phyloP scores from a whole-genome alignment of 2,888 invertebrate species.

The Agrenia bidenticulata region DNA sequence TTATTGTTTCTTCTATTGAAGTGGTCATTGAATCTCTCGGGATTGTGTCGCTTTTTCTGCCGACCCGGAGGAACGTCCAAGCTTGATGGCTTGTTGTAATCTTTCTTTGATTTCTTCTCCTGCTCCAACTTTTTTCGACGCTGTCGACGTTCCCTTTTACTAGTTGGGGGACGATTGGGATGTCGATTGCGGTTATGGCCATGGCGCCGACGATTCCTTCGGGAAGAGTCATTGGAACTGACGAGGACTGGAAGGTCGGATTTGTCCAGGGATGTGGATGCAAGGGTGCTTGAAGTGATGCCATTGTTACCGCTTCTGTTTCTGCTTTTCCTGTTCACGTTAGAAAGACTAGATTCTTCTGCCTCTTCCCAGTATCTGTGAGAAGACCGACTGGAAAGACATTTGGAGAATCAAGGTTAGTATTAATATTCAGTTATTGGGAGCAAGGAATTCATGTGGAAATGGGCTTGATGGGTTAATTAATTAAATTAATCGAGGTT shows the following conservation, averaged over 20 bases:
- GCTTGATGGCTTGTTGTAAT: not conserved
- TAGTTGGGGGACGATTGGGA: conserved; percentile 15
- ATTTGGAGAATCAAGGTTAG: too few species aligned
- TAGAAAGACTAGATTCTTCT: conserved; percentile 43
- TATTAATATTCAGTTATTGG: too few species aligned
- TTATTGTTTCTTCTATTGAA: conserved; percentile 7
- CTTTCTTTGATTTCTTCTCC: conserved; percentile 12
- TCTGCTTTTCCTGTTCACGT: conserved; percentile 22
- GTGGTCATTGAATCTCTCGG: not conserved
- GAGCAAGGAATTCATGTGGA: too few species aligned
- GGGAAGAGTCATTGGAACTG: conserved; percentile 39
- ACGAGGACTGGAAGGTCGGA: conserved; percentile 8
- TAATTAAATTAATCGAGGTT: not conserved
- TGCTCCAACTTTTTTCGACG: conserved; percentile 40
- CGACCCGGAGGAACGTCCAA: not conserved
- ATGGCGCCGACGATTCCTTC: conserved; percentile 41
- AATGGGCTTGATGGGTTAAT: too few species aligned
- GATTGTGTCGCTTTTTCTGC: not conserved
- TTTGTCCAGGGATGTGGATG: conserved; percentile 1
- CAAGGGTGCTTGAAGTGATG: conserved; percentile 21
- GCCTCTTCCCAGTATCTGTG: conserved; percentile 35
- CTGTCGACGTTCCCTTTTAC: conserved; percentile 21
- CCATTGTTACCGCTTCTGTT: conserved; percentile 13
- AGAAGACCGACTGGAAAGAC: conserved; percentile 30
- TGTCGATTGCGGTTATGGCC: conserved; percentile 36